A percentile compares a stretch with the other conserved stretches of the same genome.
phyloP scores from a whole-genome alignment of 2,888 invertebrate species.

The Temnothorax rugatulus region DNA sequence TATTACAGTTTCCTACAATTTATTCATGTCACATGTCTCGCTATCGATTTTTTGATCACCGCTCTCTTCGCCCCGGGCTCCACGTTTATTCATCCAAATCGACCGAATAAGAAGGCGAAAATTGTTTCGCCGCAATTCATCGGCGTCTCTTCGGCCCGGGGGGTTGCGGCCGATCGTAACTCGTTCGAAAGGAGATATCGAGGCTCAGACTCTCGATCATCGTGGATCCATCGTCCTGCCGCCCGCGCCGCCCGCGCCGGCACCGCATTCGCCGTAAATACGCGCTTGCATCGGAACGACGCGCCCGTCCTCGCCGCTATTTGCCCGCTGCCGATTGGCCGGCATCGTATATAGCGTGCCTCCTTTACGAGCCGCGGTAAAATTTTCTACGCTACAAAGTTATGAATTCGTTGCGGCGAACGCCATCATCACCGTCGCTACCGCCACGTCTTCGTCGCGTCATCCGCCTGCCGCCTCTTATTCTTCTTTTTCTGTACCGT shows the following conservation, averaged over 20 bases:
- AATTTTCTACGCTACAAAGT: slow-evolving; percentile 78
- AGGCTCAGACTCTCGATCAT: slow-evolving; percentile 54
- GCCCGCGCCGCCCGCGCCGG: not conserved
- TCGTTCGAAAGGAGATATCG: slow-evolving; percentile 38
- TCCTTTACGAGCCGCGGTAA: slow-evolving; percentile 76
- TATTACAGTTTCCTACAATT: not conserved
- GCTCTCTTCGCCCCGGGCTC: not conserved
- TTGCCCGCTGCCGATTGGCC: slow-evolving; percentile 71
- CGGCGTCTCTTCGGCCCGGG: slow-evolving; percentile 30
- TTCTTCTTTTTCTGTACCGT: slow-evolving; percentile 53
- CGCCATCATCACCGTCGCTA: slow-evolving; percentile 32
- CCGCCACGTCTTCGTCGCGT: slow-evolving; percentile 29
- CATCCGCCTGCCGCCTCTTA: slow-evolving; percentile 43
- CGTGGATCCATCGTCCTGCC: slow-evolving; percentile 54
- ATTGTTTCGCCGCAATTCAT: slow-evolving; percentile 64
- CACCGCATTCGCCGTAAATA: slow-evolving; percentile 56
- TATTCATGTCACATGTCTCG: not conserved
- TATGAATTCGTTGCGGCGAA: slow-evolving; percentile 76
- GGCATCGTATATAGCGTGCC: slow-evolving; percentile 58
- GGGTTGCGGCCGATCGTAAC: slow-evolving; percentile 60
- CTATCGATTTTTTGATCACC: not conserved
- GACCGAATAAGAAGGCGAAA: slow-evolving; percentile 38
- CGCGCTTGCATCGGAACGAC: slow-evolving; percentile 54
- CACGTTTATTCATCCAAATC: slow-evolving; percentile 16
- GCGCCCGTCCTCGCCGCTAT: slow-evolving; percentile 57